Base-by-base conservation (phyloP, 2,888 invertebrate species). In the Scotopteryx bipunctaria region DNA sequence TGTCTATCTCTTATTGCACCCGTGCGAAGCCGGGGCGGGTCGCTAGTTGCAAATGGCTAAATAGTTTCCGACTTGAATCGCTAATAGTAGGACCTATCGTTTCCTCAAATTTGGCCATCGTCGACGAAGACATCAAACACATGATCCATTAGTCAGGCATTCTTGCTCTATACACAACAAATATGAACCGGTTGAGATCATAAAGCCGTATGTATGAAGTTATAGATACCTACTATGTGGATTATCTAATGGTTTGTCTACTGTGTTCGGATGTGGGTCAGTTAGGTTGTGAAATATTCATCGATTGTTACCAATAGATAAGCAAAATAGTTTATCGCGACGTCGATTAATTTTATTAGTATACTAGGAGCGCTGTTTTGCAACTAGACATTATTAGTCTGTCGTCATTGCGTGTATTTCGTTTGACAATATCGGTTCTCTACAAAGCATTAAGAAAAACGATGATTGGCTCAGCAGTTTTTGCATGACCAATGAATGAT, bases 61-160 rank as follows among this genome's bases (percentile, higher is more conserved):
- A 27, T 27, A 27, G 27, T 15, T 32, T 13, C n/a, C 32, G 8
- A 14, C 6, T n/a, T 13, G 15, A 32, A 32, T 32, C 15, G 5
- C 8, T 1, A 3, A 15, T 32, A 32, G 5, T 6, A 4, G 9
- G 11, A 17, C 16, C 15, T n/a, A 9, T 29, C 27, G 27, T 21
- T 16, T 42, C 37, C 9, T 4, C 27, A 14, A 33, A 16, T 17
- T 50, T 21, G 19, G 17, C 43, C 41, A 32, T 41, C 48, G 48
- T 21, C 51, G 35, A 13, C 32, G 37, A 6, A 15, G 14, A 33
- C 41, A 59, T 62, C 59, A 59, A 58, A 58, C 55, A 57, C 51
- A 46, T 47, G 50, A 59, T 57, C 62, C 57, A 62, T 62, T 62
- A 62, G 56, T 31, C 45, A 47, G 13, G 46, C 58, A 49, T 40